Conservation (phyloP, 2,113 vertebrate species). For the Odontophorus gujanensis region DNA sequence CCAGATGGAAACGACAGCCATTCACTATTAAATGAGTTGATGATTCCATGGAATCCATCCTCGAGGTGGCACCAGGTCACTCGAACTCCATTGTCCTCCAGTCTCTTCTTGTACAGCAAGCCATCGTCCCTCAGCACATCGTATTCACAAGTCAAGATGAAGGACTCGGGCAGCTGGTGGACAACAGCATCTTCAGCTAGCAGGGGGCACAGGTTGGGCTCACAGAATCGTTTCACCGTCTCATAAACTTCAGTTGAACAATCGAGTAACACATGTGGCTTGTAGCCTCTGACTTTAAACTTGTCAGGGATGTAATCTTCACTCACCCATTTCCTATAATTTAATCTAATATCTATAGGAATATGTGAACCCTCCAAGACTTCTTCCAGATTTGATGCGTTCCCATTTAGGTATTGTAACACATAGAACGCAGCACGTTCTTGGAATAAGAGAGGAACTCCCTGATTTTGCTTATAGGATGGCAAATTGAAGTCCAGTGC, state of each 20-base stretch:
- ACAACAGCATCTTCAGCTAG: conserved; percentile 75
- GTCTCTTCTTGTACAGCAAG: conserved; percentile 84
- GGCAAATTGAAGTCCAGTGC: conserved; percentile 85
- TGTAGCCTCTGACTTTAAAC: conserved; percentile 74
- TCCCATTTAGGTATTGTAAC: conserved; percentile 75
- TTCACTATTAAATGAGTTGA: conserved; percentile 60
- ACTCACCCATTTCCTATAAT: conserved; percentile 80
- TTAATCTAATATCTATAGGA: conserved; percentile 73
- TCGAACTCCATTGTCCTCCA: conserved; percentile 79
- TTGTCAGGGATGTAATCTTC: conserved; percentile 78
- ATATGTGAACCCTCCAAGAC: conserved; percentile 78
- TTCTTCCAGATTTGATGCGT: conserved; percentile 60
- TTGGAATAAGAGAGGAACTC: conserved; percentile 78
- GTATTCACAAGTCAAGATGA: conserved; percentile 87
- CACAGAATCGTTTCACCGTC: conserved; percentile 40
- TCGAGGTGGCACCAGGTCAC: conserved; percentile 83
- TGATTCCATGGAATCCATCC: conserved; percentile 84
- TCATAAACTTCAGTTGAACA: conserved; percentile 75
- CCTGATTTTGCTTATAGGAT: conserved; percentile 85
- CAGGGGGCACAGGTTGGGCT: conserved; percentile 76
- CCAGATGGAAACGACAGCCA: conserved; percentile 77
- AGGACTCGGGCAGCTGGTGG: conserved; percentile 75
- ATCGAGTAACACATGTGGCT: neutral
- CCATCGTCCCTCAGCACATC: conserved; percentile 85
- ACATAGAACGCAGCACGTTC: conserved; percentile 69